Conservation (phyloP, 2,797 vertebrate species). For the Sparidentex hasta region DNA sequence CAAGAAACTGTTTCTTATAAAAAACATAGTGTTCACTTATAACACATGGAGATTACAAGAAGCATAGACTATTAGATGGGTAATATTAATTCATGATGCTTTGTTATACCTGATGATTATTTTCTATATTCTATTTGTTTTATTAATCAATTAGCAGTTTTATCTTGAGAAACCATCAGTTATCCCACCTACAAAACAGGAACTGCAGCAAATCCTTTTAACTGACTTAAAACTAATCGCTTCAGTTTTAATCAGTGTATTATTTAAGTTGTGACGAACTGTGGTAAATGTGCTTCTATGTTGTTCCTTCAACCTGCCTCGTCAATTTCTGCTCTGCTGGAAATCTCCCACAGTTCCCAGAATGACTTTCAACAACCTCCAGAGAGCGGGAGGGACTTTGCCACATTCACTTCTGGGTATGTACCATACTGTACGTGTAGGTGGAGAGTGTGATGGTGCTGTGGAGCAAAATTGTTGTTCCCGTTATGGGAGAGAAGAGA, state of each 20-base stretch:
- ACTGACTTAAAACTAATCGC: not conserved
- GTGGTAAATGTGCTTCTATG: conserved; percentile 1
- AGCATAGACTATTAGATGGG: not conserved
- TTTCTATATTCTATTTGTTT: not conserved
- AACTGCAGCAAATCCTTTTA: not conserved
- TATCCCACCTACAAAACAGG: not conserved
- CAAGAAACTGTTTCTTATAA: not conserved
- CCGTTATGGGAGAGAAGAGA: not conserved
- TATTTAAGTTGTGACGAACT: not conserved
- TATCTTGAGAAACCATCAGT: not conserved
- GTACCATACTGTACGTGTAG: conserved; percentile 50
- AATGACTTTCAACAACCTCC: conserved; percentile 55
- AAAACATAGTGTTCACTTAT: conserved; percentile 14
- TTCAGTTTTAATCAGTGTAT: not conserved
- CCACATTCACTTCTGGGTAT: conserved; percentile 35
- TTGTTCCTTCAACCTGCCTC: conserved; percentile 10
- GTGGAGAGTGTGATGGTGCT: conserved; percentile 39
- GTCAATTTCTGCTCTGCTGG: conserved; percentile 13
- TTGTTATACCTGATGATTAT: not conserved
- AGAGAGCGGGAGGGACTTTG: conserved; percentile 47
- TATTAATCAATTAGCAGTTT: not conserved
- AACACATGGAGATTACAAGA: not conserved
- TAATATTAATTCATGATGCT: not conserved
- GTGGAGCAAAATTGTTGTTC: conserved; percentile 35
- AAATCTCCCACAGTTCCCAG: conserved; percentile 65